Percentiles rank a stretch among this genome's conserved stretches.
These are phyloP conservation scores for Actinia equina DNA, from an alignment of 64 coral and sea anemone species.

Conservation along the genomic window DNA sequence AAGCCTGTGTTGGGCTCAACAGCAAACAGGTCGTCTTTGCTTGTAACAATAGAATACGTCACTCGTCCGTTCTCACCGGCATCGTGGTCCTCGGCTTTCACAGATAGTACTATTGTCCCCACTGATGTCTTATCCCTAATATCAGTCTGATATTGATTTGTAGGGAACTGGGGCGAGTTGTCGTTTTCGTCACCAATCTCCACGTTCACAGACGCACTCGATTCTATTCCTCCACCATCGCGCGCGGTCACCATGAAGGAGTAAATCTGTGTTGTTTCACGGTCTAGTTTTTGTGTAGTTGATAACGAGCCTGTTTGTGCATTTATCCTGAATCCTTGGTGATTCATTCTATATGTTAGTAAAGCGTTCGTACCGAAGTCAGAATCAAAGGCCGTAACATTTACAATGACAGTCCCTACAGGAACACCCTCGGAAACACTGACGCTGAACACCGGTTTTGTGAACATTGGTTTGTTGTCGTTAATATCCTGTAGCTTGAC, in stretches of 20 bases:
- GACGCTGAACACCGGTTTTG: constrained; percentile 56
- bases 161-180: constrained; percentile 91
- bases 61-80: constrained; percentile 55
- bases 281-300: constrained; percentile 54
- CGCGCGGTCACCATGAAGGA: constrained; percentile 81
- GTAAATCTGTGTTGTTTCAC: constrained; percentile 64
- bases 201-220: constrained; percentile 79
- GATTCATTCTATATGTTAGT: constrained; percentile 62
- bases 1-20: constrained; percentile 64
- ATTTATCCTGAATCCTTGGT: constrained; percentile 63
- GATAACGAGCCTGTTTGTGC: constrained; percentile 51
- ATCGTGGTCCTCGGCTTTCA: constrained; percentile 82
- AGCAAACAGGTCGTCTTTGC: constrained; percentile 59
- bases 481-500: constrained; percentile 77
- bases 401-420: constrained; percentile 65
- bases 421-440: constrained; percentile 59
- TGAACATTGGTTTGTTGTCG: constrained; percentile 72
- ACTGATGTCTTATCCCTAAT: constrained; percentile 82
- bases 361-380: constrained; percentile 62
- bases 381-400: constrained; percentile 66
- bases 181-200: constrained; percentile 82
- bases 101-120: constrained; percentile 63
- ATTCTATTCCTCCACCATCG: constrained; percentile 73
- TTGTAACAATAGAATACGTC: constrained; percentile 64
- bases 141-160: constrained; percentile 78